Evolutionary conservation across 2,113 vertebrate genomes (phyloP).

Genomic region (Sakesphorus luctuosus): DNA sequence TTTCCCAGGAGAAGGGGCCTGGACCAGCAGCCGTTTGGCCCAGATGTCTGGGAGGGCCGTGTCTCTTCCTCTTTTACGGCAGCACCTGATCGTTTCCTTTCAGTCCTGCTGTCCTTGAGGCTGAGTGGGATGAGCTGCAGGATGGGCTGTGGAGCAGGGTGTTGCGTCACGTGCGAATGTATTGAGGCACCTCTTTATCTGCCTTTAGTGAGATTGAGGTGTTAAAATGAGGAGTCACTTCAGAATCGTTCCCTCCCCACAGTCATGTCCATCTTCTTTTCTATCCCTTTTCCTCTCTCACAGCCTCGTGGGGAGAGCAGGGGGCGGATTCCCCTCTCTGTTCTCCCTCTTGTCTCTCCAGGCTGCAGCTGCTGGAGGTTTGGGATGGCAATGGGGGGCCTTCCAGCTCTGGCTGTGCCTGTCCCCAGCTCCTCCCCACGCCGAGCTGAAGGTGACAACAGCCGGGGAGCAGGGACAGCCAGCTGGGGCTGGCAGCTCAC

Average conservation of each 20-base stretch:
- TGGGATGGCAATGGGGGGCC: rapidly evolving
- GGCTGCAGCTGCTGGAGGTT: not conserved
- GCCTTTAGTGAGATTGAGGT: not conserved
- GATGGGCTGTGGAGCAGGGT: not conserved
- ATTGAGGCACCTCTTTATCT: not conserved
- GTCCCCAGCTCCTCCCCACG: rapidly evolving
- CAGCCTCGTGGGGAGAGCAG: not conserved
- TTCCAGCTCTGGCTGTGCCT: not conserved
- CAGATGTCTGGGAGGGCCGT: not conserved
- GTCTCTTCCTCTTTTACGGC: not conserved
- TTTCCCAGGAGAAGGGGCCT: not conserved
- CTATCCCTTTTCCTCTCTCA: not conserved
- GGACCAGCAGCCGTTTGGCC: not conserved
- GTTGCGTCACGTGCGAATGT: not conserved
- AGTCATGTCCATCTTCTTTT: not conserved
- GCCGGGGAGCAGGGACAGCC: not conserved
- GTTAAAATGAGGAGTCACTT: not conserved
- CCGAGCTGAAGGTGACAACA: not conserved
- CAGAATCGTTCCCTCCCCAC: not conserved
- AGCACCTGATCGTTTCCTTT: not conserved
- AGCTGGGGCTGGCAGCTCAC: not conserved
- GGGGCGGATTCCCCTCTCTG: not conserved
- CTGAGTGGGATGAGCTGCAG: not conserved
- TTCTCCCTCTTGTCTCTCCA: rapidly evolving
- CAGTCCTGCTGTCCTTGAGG: not conserved